Evolutionary conservation across 2,113 vertebrate genomes (phyloP).

Genomic region (Esox niger): DNA sequence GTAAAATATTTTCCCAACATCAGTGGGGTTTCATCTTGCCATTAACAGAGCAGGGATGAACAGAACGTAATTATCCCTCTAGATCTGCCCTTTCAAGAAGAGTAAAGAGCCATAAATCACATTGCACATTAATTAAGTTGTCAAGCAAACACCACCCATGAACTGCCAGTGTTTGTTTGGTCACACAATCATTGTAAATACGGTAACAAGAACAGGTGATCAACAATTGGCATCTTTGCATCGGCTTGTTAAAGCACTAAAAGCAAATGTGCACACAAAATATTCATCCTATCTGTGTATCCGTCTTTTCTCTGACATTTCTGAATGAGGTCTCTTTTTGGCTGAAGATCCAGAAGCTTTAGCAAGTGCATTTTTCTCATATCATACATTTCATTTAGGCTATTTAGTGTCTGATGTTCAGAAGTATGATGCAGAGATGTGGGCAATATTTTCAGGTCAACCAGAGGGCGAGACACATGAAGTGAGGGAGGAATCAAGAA

Average conservation of each 20-base stretch:
- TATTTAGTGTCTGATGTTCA: too few species aligned
- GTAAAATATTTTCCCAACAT: neutral
- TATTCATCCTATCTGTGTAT: too few species aligned
- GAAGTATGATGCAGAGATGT: too few species aligned
- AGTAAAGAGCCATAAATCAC: constrained; percentile 8
- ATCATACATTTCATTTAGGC: too few species aligned
- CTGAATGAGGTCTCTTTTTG: too few species aligned
- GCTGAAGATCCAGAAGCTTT: too few species aligned
- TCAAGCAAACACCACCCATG: constrained; percentile 17
- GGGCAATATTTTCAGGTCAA: too few species aligned
- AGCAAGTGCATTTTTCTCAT: too few species aligned
- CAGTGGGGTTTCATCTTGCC: too few species aligned
- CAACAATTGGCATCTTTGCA: constrained; percentile 1
- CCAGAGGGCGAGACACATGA: too few species aligned
- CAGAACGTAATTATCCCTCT: neutral
- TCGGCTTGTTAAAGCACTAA: neutral
- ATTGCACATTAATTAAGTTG: neutral
- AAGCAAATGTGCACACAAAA: neutral
- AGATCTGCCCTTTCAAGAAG: neutral
- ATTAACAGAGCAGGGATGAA: neutral
- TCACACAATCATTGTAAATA: neutral
- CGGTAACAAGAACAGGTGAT: constrained; percentile 8
- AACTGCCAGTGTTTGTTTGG: constrained; percentile 6
- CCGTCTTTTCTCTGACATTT: too few species aligned
- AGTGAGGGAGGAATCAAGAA: too few species aligned